Evolutionary conservation across 2,113 vertebrate species (phyloP).

Genomic region (Desmodus rotundus): DNA sequence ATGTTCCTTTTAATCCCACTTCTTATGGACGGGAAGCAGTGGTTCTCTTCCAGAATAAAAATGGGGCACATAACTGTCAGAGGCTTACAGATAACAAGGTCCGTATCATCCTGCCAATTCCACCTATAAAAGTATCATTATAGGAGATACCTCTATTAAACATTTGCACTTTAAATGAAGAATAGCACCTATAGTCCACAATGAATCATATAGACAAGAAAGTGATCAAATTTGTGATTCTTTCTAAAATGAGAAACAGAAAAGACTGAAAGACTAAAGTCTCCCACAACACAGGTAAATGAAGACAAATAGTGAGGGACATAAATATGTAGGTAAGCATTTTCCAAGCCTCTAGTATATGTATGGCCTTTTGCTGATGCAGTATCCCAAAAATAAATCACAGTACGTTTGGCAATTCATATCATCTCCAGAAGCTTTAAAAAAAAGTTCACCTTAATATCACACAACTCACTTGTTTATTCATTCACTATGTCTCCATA

Average conservation of each 20-base stretch:
- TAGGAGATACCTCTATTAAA: not conserved
- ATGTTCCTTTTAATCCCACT: not conserved
- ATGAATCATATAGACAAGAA: not conserved
- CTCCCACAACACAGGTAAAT: not conserved
- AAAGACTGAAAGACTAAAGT: conserved; percentile 67
- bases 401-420: conserved; percentile 7
- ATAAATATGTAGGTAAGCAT: conserved; percentile 43
- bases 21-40: not conserved
- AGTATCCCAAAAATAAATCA: conserved; percentile 43
- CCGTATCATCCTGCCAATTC: not conserved
- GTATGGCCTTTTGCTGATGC: conserved; percentile 29
- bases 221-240: conserved; percentile 47
- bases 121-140: not conserved
- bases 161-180: conserved; percentile 42
- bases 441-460: not conserved
- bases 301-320: conserved; percentile 50
- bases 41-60: conserved; percentile 12
- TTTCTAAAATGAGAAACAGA: conserved; percentile 49
- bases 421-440: not conserved
- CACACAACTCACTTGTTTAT: conserved; percentile 33
- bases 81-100: not conserved
- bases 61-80: not conserved
- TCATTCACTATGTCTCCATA: conserved; percentile 11
- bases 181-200: not conserved
- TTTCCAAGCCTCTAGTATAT: conserved; percentile 39